Conservation (phyloP, 2,888 invertebrate genomes). For the Meandrusa payeni region DNA sequence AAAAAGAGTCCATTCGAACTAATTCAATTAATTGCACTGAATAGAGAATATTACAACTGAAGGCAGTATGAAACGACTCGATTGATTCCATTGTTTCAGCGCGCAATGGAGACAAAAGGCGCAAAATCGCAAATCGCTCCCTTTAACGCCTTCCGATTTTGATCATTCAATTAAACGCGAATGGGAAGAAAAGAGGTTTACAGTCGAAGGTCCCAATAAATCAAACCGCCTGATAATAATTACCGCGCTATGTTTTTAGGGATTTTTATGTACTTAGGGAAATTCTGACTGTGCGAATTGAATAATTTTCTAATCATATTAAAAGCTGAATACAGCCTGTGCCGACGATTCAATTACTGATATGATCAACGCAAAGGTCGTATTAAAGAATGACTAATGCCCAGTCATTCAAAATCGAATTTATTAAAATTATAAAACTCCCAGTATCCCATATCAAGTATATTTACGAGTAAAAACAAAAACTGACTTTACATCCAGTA, state of each 20-base stretch:
- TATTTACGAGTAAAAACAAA: no score
- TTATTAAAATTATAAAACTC: no score
- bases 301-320: not conserved
- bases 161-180: slow-evolving; percentile 72
- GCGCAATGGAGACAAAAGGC: slow-evolving; percentile 46
- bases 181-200: slow-evolving; percentile 74
- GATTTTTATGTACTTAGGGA: not conserved
- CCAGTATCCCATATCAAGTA: no score
- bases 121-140: slow-evolving; percentile 35
- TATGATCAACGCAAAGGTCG: not conserved
- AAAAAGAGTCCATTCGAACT: not conserved
- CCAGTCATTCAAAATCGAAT: no score
- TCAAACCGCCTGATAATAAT: slow-evolving; percentile 65
- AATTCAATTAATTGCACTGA: not conserved
- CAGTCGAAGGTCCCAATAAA: slow-evolving; percentile 63
- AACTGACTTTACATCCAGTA: no score
- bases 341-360: slow-evolving; percentile 9
- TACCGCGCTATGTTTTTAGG: slow-evolving; percentile 33
- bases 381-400: no score
- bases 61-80: no score
- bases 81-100: slow-evolving; percentile 65
- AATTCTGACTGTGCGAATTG: not conserved
- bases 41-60: no score
- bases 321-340: not conserved
- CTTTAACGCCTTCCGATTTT: slow-evolving; percentile 55